Conservation (phyloP, 1,140 invertebrate species). For the Leptinotarsa texana region DNA sequence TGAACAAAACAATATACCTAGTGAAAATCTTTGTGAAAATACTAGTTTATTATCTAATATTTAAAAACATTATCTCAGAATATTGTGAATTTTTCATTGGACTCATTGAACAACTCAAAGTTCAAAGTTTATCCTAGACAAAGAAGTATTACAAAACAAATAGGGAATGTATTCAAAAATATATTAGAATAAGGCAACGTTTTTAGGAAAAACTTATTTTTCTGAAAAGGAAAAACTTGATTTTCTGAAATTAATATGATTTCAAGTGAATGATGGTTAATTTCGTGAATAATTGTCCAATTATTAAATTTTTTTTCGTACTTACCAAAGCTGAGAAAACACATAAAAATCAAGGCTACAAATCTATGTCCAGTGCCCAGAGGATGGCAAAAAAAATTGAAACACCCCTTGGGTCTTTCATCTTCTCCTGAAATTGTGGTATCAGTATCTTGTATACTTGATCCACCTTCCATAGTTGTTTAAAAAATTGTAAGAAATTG, state of each 20-base stretch:
- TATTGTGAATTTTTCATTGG: too few species aligned
- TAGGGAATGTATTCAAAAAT: not conserved
- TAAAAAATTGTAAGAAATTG: not conserved
- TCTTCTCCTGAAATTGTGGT: slow-evolving; percentile 26
- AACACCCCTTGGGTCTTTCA: slow-evolving; percentile 28
- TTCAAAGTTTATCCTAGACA: slow-evolving; percentile 9
- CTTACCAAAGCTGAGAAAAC: slow-evolving; percentile 83
- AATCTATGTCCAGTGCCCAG: slow-evolving; percentile 63
- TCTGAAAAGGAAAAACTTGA: too few species aligned
- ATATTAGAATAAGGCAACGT: not conserved
- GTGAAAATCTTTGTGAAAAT: too few species aligned
- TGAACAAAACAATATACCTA: too few species aligned
- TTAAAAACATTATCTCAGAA: too few species aligned
- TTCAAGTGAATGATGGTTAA: too few species aligned
- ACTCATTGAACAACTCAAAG: not conserved
- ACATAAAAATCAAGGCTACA: slow-evolving; percentile 81
- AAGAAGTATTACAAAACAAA: not conserved
- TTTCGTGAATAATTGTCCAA: not conserved
- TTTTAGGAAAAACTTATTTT: too few species aligned
- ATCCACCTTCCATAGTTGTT: slow-evolving; percentile 41
- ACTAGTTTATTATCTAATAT: too few species aligned
- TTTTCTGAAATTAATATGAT: too few species aligned
- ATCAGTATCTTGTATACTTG: slow-evolving; percentile 46
- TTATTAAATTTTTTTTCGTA: slow-evolving; percentile 9
- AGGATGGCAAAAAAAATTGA: slow-evolving; percentile 61